Percentiles rank a stretch among this genome's conserved stretches.
These are phyloP conservation scores for Battus philenor DNA, from an alignment of 1,140 invertebrate genomes.

Conservation along the genomic window DNA sequence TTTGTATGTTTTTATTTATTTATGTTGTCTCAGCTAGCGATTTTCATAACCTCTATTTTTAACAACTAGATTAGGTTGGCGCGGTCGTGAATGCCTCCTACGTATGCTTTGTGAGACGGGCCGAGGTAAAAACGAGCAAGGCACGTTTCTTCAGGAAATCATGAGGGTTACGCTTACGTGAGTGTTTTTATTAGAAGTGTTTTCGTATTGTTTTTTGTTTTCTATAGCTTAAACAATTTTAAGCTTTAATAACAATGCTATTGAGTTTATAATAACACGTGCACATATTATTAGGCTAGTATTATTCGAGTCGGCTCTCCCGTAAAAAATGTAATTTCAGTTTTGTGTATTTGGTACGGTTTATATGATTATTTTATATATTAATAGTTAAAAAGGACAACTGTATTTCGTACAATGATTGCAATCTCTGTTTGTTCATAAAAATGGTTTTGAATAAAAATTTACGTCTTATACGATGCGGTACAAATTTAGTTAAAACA, in stretches of 20 bases:
- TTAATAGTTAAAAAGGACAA: slow-evolving; percentile 4
- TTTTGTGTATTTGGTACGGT: slow-evolving; percentile 14
- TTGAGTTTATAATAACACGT: not conserved
- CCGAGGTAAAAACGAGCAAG: slow-evolving; percentile 54
- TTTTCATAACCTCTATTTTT: too few species aligned
- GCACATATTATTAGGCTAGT: not conserved
- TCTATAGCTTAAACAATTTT: not conserved
- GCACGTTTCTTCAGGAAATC: slow-evolving; percentile 78
- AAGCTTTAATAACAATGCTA: slow-evolving; percentile 5
- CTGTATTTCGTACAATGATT: slow-evolving; percentile 2
- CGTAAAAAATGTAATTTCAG: slow-evolving; percentile 17
- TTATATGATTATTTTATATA: slow-evolving; percentile 11
- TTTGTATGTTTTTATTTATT: too few species aligned
- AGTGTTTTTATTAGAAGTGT: slow-evolving; percentile 43
- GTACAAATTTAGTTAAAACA: too few species aligned
- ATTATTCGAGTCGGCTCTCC: slow-evolving; percentile 9
- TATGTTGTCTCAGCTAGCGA: too few species aligned
- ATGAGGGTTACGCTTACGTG: slow-evolving; percentile 78
- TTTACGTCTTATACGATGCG: too few species aligned
- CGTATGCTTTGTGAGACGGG: slow-evolving; percentile 77
- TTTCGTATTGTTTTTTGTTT: slow-evolving; percentile 16
- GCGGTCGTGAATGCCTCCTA: slow-evolving; percentile 76
- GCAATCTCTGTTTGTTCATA: not conserved
- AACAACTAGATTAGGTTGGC: slow-evolving; percentile 69
- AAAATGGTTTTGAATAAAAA: not conserved